Percentiles rank a stretch among this genome's conserved stretches.
These are phyloP conservation scores for Jordanella pulchra DNA, from an alignment of 2,797 vertebrate genomes.

Conservation along the genomic window DNA sequence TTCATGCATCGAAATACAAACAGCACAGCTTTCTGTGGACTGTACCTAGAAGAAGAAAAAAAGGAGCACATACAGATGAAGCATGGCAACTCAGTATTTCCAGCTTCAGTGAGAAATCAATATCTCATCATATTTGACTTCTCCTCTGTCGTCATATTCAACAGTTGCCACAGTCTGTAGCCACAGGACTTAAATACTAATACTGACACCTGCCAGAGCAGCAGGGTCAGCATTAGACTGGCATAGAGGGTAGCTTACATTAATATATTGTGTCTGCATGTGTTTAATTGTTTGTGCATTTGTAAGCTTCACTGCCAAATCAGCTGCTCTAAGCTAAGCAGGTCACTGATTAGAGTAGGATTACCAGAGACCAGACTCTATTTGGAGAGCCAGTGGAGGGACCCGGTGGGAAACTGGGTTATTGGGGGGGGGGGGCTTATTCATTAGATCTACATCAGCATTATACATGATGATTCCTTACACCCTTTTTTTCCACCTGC, in stretches of 20 bases:
- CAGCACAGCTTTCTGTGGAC: conserved; percentile 4
- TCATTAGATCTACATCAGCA: background rate
- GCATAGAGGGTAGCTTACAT: conserved; percentile 31
- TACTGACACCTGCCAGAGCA: conserved; percentile 34
- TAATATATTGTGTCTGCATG: conserved; percentile 32
- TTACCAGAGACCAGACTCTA: conserved; percentile 56
- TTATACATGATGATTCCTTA: no score
- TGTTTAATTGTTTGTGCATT: conserved; percentile 32
- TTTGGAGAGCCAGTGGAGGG: background rate
- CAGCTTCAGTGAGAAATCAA: conserved; percentile 38
- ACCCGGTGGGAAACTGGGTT: background rate
- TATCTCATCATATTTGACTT: conserved; percentile 44
- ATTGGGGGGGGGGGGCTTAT: no score
- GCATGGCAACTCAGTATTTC: conserved; percentile 25
- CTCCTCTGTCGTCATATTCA: conserved; percentile 36
- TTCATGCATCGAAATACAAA: conserved; percentile 14
- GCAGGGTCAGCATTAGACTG: conserved; percentile 27
- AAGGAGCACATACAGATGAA: conserved; percentile 6
- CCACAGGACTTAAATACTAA: conserved; percentile 32
- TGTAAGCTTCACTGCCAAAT: conserved; percentile 37
- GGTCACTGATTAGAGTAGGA: conserved; percentile 67
- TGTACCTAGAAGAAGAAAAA: background rate
- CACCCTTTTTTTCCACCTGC: no score
- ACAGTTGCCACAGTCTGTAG: conserved; percentile 28
- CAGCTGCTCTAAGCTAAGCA: conserved; percentile 54